phyloP scores from a whole-genome alignment of 2,888 invertebrate species.

The Cerceris rybyensis region DNA sequence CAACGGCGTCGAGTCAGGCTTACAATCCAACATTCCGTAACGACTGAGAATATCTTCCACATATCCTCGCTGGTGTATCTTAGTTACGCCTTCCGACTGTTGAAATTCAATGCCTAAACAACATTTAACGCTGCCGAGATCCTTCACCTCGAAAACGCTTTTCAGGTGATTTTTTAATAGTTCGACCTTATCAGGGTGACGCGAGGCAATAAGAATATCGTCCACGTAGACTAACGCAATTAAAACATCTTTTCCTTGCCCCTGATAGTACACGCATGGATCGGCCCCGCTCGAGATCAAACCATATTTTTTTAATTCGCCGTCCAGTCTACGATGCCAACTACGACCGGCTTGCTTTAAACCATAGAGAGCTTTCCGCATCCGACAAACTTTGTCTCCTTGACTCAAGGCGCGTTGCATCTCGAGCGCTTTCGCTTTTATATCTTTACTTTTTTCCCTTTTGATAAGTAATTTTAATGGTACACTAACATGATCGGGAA shows the following conservation, averaged over 20 bases:
- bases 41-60: conserved; percentile 1
- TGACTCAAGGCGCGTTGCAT: conserved; percentile 1
- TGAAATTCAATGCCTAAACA: conserved; percentile 5
- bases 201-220: conserved; percentile 4
- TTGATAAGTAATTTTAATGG: neutral
- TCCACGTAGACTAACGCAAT: conserved; percentile 9
- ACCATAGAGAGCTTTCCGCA: conserved; percentile 8
- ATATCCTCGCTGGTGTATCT: neutral
- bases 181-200: neutral
- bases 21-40: conserved; percentile 14
- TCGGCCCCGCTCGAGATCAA: neutral
- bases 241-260: conserved; percentile 1
- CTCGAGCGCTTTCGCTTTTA: conserved; percentile 11
- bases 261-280: conserved; percentile 7
- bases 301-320: neutral
- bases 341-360: conserved; percentile 17
- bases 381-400: conserved; percentile 5
- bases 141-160: neutral
- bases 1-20: conserved; percentile 8
- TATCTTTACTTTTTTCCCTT: neutral
- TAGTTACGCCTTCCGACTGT: neutral
- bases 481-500: neutral
- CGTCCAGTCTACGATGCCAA: conserved; percentile 4
- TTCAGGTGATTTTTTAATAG: neutral
- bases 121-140: neutral